Evolutionary conservation across 2,113 vertebrate species (phyloP).

Genomic region (Tragelaphus buxtoni): DNA sequence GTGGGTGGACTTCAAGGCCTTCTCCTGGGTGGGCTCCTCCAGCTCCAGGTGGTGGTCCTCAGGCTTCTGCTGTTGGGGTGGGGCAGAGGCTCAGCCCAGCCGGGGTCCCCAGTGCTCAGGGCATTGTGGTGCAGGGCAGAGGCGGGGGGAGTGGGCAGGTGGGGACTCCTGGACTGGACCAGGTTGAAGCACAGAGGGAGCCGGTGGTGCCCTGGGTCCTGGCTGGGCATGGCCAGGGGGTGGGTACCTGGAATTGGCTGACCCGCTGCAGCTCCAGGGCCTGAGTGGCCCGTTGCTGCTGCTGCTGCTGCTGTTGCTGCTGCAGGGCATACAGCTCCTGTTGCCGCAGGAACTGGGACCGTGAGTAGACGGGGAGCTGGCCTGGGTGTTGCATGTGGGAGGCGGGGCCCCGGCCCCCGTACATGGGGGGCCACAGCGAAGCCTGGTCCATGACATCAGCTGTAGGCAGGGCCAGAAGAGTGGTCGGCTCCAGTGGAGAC

Average conservation of each 20-base stretch:
- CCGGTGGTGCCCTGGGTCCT: background rate
- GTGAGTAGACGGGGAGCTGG: constrained; percentile 90
- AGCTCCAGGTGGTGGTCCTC: constrained; percentile 86
- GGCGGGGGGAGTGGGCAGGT: background rate
- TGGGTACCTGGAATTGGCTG: constrained; percentile 54
- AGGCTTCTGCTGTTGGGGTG: constrained; percentile 83
- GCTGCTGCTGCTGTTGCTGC: constrained; percentile 84
- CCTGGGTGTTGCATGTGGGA: constrained; percentile 95
- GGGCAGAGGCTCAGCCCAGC: background rate
- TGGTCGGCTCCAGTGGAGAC: background rate
- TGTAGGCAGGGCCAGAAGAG: constrained; percentile 37
- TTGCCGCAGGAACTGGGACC: constrained; percentile 95
- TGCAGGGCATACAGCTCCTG: constrained; percentile 95
- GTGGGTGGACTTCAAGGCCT: constrained; percentile 86
- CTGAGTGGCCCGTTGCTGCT: constrained; percentile 52
- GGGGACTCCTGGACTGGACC: background rate
- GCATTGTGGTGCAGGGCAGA: fast-evolving
- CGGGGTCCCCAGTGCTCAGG: background rate
- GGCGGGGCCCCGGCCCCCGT: constrained; percentile 88
- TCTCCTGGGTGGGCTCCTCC: constrained; percentile 85
- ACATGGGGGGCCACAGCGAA: constrained; percentile 95
- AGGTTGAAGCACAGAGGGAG: background rate
- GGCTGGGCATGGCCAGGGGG: fast-evolving
- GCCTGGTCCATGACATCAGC: constrained; percentile 97
- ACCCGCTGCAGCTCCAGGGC: constrained; percentile 82